These are phyloP conservation scores for Hydrotaea diabolus DNA, from an alignment of 2,888 invertebrate genomes.

Conservation along the genomic window DNA sequence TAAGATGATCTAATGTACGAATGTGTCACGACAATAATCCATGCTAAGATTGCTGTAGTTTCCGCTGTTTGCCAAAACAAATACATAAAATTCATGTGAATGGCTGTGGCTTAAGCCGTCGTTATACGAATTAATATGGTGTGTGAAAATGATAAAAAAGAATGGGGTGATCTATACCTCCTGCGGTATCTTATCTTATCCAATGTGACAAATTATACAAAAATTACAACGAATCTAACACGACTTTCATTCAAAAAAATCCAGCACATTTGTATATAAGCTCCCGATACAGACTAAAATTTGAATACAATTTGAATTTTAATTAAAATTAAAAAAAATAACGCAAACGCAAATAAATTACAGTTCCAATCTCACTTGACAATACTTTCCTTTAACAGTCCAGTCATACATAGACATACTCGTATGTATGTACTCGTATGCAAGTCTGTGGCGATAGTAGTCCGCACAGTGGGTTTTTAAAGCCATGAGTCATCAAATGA, in stretches of 20 bases:
- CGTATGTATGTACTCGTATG: background rate
- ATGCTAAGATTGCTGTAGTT: too few relatives aligned
- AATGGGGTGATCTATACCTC: background rate
- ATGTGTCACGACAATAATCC: too few relatives aligned
- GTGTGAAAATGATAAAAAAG: constrained; percentile 6
- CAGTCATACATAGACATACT: background rate
- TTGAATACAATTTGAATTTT: constrained; percentile 38
- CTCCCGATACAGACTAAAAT: background rate
- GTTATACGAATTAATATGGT: background rate
- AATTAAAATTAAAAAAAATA: background rate
- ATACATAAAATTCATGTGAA: background rate
- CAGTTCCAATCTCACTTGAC: background rate
- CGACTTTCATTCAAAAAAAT: background rate
- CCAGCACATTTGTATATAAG: background rate
- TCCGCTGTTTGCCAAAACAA: background rate
- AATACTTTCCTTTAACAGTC: background rate
- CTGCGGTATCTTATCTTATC: constrained; percentile 46
- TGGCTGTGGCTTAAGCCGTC: background rate
- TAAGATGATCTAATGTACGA: too few relatives aligned
- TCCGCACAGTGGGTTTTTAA: background rate
- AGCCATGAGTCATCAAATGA: constrained; percentile 1
- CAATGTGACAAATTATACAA: constrained; percentile 43
- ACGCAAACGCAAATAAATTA: background rate
- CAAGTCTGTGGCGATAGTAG: background rate
- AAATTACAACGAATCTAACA: constrained; percentile 43